Evolutionary conservation across 2,888 invertebrate genomes (phyloP), one percentile per base, ranked within the genome.

Genomic region (Alloplasta piceator): DNA sequence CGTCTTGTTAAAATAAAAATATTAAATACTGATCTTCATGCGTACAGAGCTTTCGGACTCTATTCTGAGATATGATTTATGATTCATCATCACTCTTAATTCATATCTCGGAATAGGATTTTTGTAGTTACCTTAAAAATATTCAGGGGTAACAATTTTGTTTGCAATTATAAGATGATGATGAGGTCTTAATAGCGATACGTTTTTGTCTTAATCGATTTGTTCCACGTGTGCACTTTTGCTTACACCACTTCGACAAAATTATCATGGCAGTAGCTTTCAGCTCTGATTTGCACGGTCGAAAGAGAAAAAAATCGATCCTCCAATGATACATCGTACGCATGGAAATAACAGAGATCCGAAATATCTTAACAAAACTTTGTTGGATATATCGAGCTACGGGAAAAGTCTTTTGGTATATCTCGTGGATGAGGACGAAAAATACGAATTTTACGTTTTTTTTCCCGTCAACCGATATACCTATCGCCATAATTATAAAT

Each of bases 191-290:
- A 60, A 70, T 77, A 64, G 74, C 41, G 16, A 66, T 60, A 39
- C 50, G 14, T 56, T 43, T 70, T 74, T 67, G 52, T 66, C 12
- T 6, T n/a, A 48, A 58, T 39, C 60, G 60, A 26, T 70, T 66
- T 60, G 66, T 75, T 74, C 60, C 80, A 67, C 67, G 66, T 61
- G 81, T 10, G 60, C 26, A 26, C 26, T 26, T 26, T 81, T 74
- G 64, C 3, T 26, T 52, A 64, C 56, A 63, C 61, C 80, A 71
- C 67, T 56, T 81, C 79, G 84, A 82, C 83, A 78, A 82, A 77
- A 80, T 86, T 83, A 84, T 85, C 82, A 83, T 86, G 89, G 89
- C 89, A 87, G 87, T 88, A 89, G 82, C 82, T 83, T 58, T 85
- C 85, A 85, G 86, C 85, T 26, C 86, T 87, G 86, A 85, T 76